These are phyloP conservation scores for Drosophila nigritarsus DNA, from an alignment of 2,888 invertebrate species.

Conservation along the genomic window DNA sequence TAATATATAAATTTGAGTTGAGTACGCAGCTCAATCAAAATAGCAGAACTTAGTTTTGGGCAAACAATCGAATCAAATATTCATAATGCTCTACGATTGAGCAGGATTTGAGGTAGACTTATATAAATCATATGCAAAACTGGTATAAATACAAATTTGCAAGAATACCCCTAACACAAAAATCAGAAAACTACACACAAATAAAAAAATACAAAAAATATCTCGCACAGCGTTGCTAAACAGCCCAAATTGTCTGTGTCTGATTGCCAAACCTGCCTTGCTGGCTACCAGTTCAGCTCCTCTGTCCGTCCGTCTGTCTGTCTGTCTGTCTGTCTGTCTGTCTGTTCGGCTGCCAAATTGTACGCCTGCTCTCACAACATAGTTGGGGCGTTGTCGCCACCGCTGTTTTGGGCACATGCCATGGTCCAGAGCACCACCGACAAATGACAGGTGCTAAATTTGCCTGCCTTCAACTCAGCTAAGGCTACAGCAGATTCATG, in stretches of 20 bases:
- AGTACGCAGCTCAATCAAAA: conserved; percentile 30
- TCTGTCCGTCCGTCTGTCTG: too few relatives aligned
- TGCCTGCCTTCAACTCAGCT: conserved; percentile 56
- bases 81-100: background rate
- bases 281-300: conserved; percentile 30
- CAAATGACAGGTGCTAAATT: conserved; percentile 74
- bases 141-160: background rate
- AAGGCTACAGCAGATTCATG: conserved; percentile 8
- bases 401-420: conserved; percentile 52
- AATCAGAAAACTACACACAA: conserved; percentile 31
- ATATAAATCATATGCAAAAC: conserved; percentile 6
- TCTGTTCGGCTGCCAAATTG: conserved; percentile 12
- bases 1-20: conserved; percentile 28
- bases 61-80: background rate
- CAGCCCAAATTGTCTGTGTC: conserved; percentile 62
- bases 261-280: conserved; percentile 45
- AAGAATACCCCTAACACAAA: conserved; percentile 18
- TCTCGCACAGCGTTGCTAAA: conserved; percentile 66
- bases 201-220: conserved; percentile 20
- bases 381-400: conserved; percentile 58
- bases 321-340: conserved; percentile 3
- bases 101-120: background rate
- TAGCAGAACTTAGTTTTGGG: background rate
- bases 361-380: conserved; percentile 55
- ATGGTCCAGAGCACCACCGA: conserved; percentile 54